A percentile compares a stretch with the other conserved stretches of the same genome.
These are phyloP conservation scores for Berghia stephanieae DNA, from an alignment of 1,140 invertebrate genomes.

Conservation along the genomic window DNA sequence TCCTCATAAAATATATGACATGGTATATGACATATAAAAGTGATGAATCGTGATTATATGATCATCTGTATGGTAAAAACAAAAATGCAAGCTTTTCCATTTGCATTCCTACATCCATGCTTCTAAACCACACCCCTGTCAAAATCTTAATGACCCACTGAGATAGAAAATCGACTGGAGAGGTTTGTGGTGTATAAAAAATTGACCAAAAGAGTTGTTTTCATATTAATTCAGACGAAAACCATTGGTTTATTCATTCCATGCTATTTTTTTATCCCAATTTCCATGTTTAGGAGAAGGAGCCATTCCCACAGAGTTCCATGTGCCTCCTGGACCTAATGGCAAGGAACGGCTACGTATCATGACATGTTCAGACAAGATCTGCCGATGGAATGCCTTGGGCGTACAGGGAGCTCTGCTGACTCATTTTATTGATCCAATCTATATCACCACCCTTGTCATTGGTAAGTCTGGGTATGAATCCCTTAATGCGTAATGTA, in stretches of 20 bases:
- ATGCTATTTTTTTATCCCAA: background rate
- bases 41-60: too few species aligned
- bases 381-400: conserved; percentile 64
- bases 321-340: conserved; percentile 58
- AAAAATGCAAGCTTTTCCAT: too few species aligned
- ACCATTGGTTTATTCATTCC: background rate
- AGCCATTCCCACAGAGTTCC: conserved; percentile 83
- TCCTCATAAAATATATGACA: too few species aligned
- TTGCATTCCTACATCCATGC: too few species aligned
- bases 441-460: conserved; percentile 60
- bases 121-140: too few species aligned
- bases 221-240: background rate
- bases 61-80: too few species aligned
- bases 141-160: background rate
- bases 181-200: background rate
- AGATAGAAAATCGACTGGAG: background rate
- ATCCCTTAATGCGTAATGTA: too few species aligned
- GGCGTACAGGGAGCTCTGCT: conserved; percentile 65
- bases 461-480: conserved; percentile 45
- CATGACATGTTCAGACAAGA: conserved; percentile 67
- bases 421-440: conserved; percentile 61
- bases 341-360: conserved; percentile 61
- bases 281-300: conserved; percentile 84
- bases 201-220: background rate
- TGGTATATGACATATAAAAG: too few species aligned